Evolutionary conservation across 2,888 invertebrate genomes (phyloP).

Genomic region (Gryllus longicercus): DNA sequence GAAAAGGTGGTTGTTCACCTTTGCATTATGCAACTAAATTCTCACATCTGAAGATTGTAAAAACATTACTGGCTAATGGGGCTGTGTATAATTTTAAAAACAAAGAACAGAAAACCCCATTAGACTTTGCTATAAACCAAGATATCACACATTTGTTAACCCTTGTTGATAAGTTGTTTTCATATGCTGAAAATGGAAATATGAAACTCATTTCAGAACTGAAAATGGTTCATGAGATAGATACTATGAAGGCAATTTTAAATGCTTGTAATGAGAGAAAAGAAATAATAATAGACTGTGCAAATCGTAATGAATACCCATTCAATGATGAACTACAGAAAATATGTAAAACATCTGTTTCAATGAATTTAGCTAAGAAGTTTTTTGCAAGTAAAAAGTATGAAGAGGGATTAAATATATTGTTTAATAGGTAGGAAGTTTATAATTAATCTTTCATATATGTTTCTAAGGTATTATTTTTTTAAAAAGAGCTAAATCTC

Average conservation of each 20-base stretch:
- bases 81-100: constrained; percentile 36
- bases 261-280: constrained; percentile 34
- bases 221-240: constrained; percentile 33
- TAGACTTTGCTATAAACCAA: constrained; percentile 11
- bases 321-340: background rate
- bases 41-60: constrained; percentile 23
- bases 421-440: no score
- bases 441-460: no score
- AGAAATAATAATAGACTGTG: constrained; percentile 3
- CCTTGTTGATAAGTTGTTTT: constrained; percentile 3
- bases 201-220: constrained; percentile 31
- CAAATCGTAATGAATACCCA: constrained; percentile 11
- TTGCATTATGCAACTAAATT: constrained; percentile 23
- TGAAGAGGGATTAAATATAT: no score
- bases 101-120: constrained; percentile 25
- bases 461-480: no score
- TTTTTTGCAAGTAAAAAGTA: no score
- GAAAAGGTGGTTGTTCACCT: constrained; percentile 20
- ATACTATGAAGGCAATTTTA: constrained; percentile 34
- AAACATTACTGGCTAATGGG: constrained; percentile 25
- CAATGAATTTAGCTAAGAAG: constrained; percentile 26
- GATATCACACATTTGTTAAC: constrained; percentile 18
- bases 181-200: constrained; percentile 28
- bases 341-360: constrained; percentile 26
- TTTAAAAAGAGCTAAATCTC: no score